Conservation (phyloP, 2,113 vertebrate genomes). For the Heptranchias perlo region DNA sequence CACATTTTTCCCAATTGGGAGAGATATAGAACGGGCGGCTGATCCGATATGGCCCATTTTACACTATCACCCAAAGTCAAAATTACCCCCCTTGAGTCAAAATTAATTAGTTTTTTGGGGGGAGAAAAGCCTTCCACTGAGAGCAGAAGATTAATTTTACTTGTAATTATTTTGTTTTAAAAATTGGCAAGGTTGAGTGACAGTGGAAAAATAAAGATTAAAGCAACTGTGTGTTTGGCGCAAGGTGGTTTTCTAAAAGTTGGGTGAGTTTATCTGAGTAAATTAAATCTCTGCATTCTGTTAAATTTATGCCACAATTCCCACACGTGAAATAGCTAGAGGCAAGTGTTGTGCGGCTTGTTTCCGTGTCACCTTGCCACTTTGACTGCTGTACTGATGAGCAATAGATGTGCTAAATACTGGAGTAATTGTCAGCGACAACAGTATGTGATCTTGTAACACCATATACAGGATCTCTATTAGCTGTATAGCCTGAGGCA, state of each 20-base stretch:
- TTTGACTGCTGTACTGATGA: slow-evolving; percentile 61
- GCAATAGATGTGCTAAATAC: slow-evolving; percentile 81
- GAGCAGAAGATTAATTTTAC: background rate
- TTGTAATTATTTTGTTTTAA: background rate
- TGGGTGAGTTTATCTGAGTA: background rate
- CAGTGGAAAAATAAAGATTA: background rate
- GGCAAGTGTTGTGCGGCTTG: background rate
- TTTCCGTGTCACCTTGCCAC: background rate
- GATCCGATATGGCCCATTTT: background rate
- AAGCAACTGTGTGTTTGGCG: background rate
- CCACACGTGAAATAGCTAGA: background rate
- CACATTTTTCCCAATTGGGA: background rate
- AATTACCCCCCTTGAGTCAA: background rate
- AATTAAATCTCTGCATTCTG: slow-evolving; percentile 1
- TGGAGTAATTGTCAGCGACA: slow-evolving; percentile 73
- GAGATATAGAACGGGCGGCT: background rate
- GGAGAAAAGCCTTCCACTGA: background rate
- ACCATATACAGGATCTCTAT: slow-evolving; percentile 84
- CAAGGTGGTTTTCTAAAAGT: background rate
- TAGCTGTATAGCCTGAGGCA: slow-evolving; percentile 74
- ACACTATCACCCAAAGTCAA: background rate
- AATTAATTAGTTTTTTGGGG: background rate
- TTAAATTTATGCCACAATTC: background rate
- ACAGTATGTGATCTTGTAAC: slow-evolving; percentile 60
- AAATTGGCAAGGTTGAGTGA: background rate